Percentiles rank a stretch among this genome's conserved stretches.
Conservation (phyloP, 2,797 vertebrate species). For the Falco naumanni region DNA sequence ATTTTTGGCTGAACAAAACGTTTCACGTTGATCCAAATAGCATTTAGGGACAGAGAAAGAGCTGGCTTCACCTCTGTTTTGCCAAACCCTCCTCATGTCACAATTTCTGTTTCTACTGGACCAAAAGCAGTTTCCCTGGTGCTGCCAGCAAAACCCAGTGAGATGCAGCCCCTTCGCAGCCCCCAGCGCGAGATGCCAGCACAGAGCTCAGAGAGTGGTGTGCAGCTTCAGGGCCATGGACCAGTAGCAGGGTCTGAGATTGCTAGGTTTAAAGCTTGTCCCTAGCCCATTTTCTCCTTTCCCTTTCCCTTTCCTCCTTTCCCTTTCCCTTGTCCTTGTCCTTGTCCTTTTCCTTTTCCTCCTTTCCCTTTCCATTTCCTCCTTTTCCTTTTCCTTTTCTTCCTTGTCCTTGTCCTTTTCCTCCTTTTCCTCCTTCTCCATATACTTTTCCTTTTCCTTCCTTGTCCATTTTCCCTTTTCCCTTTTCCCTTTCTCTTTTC, state of each 20-base stretch:
- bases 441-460: no score
- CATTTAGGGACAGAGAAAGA: background rate
- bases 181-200: rapidly evolving
- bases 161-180: background rate
- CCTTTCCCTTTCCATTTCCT: background rate
- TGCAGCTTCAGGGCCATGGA: background rate
- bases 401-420: background rate
- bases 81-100: rapidly evolving
- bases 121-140: no score
- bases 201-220: background rate
- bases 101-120: background rate
- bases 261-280: background rate
- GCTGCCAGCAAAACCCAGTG: background rate
- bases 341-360: no score
- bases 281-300: background rate
- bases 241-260: background rate
- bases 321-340: background rate
- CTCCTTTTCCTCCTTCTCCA: background rate
- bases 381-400: background rate
- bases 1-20: background rate
- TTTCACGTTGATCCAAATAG: background rate
- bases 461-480: no score
- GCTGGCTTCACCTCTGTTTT: background rate
- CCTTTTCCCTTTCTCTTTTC: background rate
- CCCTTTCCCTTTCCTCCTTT: background rate